Percentiles rank a stretch among this genome's conserved stretches.
Evolutionary conservation across 2,113 vertebrate genomes (phyloP).

Genomic region (Ranitomeya imitator): DNA sequence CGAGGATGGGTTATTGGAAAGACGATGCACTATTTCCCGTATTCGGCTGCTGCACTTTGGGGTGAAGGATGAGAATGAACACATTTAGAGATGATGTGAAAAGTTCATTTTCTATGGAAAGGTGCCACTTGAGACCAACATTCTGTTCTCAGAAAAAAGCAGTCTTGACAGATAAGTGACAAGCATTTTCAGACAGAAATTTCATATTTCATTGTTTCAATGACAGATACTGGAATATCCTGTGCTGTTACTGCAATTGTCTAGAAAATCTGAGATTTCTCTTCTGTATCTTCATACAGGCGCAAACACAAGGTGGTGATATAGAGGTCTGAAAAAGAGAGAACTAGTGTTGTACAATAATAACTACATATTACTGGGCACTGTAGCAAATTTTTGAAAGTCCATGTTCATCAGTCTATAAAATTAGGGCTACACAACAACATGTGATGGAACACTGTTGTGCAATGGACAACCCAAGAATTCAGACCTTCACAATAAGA

Average conservation of each 20-base stretch:
- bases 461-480: too few relatives aligned
- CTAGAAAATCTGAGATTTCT: neutral
- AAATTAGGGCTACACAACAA: too few relatives aligned
- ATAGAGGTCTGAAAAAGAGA: neutral
- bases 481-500: too few relatives aligned
- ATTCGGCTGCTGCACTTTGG: neutral
- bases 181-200: neutral
- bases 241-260: neutral
- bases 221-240: neutral
- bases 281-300: neutral
- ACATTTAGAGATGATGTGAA: neutral
- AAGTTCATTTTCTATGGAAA: neutral
- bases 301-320: neutral
- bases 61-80: neutral
- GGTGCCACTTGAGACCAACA: conserved; percentile 1
- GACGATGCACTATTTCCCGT: neutral
- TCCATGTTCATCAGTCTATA: too few relatives aligned
- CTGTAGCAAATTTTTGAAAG: too few relatives aligned
- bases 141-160: neutral
- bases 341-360: neutral
- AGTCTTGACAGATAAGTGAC: neutral
- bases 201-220: neutral
- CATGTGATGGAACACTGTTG: too few relatives aligned
- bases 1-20: neutral
- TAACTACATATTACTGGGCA: neutral